A percentile compares a stretch with the other conserved stretches of the same genome.
Evolutionary conservation across 2,113 vertebrate genomes (phyloP).

Genomic region (Arvicanthis niloticus): DNA sequence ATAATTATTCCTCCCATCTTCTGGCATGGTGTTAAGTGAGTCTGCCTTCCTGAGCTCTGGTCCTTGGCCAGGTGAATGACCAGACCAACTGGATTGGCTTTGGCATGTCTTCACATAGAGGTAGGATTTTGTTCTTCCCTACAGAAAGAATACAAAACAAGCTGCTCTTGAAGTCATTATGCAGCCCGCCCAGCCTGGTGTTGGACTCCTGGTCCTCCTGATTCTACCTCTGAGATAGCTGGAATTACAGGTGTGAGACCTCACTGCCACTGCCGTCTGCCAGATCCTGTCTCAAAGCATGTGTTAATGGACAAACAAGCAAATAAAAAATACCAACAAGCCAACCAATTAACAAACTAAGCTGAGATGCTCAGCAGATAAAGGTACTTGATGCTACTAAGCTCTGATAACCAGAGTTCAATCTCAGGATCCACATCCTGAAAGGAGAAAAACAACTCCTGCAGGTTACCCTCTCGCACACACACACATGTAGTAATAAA

Average conservation of each 20-base stretch:
- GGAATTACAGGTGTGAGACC: neutral
- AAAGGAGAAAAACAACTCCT: neutral
- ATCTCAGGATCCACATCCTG: neutral
- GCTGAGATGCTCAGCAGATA: neutral
- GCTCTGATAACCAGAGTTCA: neutral
- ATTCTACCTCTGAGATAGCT: neutral
- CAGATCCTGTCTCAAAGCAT: neutral
- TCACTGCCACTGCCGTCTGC: no score
- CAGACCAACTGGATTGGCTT: neutral
- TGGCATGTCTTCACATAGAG: neutral
- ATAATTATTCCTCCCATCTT: neutral
- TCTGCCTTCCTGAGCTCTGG: neutral
- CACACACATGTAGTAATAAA: neutral
- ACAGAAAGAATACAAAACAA: neutral
- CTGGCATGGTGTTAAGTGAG: neutral
- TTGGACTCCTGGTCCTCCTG: neutral
- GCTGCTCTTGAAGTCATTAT: neutral
- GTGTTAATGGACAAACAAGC: neutral
- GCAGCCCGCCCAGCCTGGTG: neutral
- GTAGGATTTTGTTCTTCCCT: neutral
- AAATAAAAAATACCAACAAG: neutral
- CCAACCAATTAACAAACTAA: neutral
- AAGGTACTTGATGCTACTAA: neutral
- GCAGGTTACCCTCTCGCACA: neutral
- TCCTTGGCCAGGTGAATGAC: neutral